Evolutionary conservation across 2,888 invertebrate genomes (phyloP), one percentile per base, ranked within the genome.

Genomic region (Ectobius pallidus): DNA sequence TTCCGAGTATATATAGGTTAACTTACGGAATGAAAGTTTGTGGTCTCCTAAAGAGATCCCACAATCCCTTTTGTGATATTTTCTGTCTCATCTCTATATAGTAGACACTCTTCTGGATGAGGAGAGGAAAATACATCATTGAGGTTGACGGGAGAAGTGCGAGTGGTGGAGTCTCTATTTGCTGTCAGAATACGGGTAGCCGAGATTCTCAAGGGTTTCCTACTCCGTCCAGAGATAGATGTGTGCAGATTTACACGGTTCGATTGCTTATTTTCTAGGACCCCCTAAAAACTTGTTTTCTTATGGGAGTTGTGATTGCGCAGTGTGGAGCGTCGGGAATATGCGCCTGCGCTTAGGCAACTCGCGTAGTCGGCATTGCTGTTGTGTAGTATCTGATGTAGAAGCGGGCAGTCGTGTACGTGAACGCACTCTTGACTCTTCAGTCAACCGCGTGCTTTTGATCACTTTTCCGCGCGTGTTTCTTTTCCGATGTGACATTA

Each of bases 191-290:
- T 25, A 46, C 20, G 65, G 30, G 44, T 46, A 46, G 18, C 46
- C 65, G 3, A 9, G 46, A 65, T 44, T 27, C 46, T 44, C 63
- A 6, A 16, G 65, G 30, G 65, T 25, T 44, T 46, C 25, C 22
- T 55, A 20, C 46, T 44, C 27, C 14, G 44, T 65, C 44, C 65
- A 55, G 65, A 65, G 65, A 65, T 65, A 44, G 65, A 65, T 65
- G 65, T 65, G 44, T 65, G 65, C 46, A 65, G 65, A 65, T 46
- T 65, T 46, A 44, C 65, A 46, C 65, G 65, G 44, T 65, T 65
- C 65, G 65, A 65, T 65, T 65, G 65, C 65, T 65, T 65, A 65
- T 65, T 65, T 65, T 65, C 44, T 46, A 65, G 65, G 65, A 46
- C 20, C 62, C 62, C 42, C 42, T 27, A 25, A 42, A 11, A 27